Evolutionary conservation across 1,140 invertebrate genomes (phyloP).

Genomic region (Rhopalosiphum padi): DNA sequence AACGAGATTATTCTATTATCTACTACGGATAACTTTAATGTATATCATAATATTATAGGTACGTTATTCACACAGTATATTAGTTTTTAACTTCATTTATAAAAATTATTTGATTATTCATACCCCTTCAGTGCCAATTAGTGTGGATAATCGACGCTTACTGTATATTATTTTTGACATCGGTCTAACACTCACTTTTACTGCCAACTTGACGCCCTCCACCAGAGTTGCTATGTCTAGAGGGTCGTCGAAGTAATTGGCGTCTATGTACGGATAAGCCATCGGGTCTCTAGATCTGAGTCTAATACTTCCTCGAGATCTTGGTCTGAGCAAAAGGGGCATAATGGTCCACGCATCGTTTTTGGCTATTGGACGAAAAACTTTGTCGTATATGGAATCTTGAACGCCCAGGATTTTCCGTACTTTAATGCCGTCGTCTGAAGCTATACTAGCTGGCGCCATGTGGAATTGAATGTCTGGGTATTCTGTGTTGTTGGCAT

Average conservation of each 20-base stretch:
- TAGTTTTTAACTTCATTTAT: too few species aligned
- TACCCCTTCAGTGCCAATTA: too few species aligned
- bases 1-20: too few species aligned
- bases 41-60: too few species aligned
- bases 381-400: slow-evolving; percentile 80
- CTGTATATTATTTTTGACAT: background rate
- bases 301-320: slow-evolving; percentile 76
- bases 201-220: slow-evolving; percentile 72
- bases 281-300: slow-evolving; percentile 81
- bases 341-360: slow-evolving; percentile 84
- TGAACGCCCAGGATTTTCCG: slow-evolving; percentile 81
- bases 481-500: slow-evolving; percentile 76
- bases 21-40: too few species aligned
- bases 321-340: slow-evolving; percentile 80
- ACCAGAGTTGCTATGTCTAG: slow-evolving; percentile 78
- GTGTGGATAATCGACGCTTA: too few species aligned
- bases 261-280: slow-evolving; percentile 83
- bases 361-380: slow-evolving; percentile 78
- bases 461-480: slow-evolving; percentile 89
- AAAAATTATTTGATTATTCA: too few species aligned
- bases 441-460: slow-evolving; percentile 83
- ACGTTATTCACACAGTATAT: too few species aligned
- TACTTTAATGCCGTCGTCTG: slow-evolving; percentile 72
- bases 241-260: slow-evolving; percentile 85
- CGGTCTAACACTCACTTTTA: slow-evolving; percentile 61